A percentile compares a stretch with the other conserved stretches of the same genome.
phyloP scores from a whole-genome alignment of 2,888 invertebrate genomes.

The Bellardia bayeri region DNA sequence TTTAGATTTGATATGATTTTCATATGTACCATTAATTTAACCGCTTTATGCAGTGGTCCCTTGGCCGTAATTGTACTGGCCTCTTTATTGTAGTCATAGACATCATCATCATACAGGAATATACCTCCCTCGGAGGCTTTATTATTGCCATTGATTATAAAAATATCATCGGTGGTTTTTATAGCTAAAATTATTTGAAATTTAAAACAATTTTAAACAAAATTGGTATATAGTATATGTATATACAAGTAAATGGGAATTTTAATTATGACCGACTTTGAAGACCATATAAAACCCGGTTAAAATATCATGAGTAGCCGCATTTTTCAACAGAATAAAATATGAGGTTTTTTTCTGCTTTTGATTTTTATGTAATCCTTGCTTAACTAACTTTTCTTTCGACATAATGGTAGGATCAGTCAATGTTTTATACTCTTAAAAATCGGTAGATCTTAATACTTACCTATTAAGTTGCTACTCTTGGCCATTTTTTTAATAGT shows the following conservation, averaged over 20 bases:
- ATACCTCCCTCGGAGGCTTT: conserved; percentile 89
- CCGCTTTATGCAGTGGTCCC: conserved; percentile 79
- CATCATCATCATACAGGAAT: conserved; percentile 91
- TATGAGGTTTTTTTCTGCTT: no score
- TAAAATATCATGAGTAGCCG: no score
- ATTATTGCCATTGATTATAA: conserved; percentile 93
- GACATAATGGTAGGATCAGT: no score
- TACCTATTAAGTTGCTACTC: conserved; percentile 93
- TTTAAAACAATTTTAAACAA: not conserved
- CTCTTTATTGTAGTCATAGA: conserved; percentile 90
- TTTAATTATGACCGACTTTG: no score
- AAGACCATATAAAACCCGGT: no score
- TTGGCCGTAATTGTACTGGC: conserved; percentile 76
- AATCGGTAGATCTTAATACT: conserved; percentile 77
- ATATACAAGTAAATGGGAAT: no score
- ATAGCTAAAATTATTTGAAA: conserved; percentile 86
- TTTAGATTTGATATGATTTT: not conserved
- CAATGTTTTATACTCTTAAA: no score
- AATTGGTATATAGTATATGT: no score
- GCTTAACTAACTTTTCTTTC: no score
- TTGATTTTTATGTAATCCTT: no score
- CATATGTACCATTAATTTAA: conserved; percentile 78
- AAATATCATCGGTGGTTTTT: conserved; percentile 90
- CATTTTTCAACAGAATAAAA: not conserved
- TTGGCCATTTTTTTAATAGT: conserved; percentile 91